Evolutionary conservation across 1,140 invertebrate genomes (phyloP).

Genomic region (Tribolium madens): DNA sequence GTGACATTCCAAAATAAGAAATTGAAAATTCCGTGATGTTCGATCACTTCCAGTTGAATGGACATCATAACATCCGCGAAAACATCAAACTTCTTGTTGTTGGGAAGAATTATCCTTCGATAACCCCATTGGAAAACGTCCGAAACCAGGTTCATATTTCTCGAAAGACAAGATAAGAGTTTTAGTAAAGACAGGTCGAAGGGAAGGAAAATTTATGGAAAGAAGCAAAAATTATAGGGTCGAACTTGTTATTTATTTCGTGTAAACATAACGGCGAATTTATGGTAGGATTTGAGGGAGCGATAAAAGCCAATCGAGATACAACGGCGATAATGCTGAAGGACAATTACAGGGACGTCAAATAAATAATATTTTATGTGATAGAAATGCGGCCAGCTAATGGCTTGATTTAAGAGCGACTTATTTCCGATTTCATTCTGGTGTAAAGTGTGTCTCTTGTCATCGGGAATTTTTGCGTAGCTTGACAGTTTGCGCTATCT

Average conservation of each 20-base stretch:
- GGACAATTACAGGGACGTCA: conserved; percentile 12
- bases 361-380: conserved; percentile 15
- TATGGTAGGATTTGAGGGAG: not conserved
- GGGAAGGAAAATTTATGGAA: conserved; percentile 24
- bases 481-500: not conserved
- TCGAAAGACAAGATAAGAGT: conserved; percentile 21
- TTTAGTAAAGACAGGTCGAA: conserved; percentile 26
- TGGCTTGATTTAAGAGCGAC: not conserved
- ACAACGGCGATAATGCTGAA: conserved; percentile 4
- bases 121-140: conserved; percentile 10
- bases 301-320: conserved; percentile 33
- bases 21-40: no score
- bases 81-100: not conserved
- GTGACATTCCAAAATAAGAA: no score
- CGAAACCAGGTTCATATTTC: conserved; percentile 17
- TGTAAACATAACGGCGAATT: conserved; percentile 24
- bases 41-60: not conserved
- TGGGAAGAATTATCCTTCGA: conserved; percentile 7
- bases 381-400: not conserved
- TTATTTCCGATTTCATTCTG: not conserved
- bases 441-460: no score
- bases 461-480: not conserved
- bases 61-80: not conserved
- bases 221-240: conserved; percentile 14
- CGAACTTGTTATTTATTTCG: conserved; percentile 20